Conservation (phyloP, 1,140 invertebrate genomes). For the Goniozus legneri region DNA sequence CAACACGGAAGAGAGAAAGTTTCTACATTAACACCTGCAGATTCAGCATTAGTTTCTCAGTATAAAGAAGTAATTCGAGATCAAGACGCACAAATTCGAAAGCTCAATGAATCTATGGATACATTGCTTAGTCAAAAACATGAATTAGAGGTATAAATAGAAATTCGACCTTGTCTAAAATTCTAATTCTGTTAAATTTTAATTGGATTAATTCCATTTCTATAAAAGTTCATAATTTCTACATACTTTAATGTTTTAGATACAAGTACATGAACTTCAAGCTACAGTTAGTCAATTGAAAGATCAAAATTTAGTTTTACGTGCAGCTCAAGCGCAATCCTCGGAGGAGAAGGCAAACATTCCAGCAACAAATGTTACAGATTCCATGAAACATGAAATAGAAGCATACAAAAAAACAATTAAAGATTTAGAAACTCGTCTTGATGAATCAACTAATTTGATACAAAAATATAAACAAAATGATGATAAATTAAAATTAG, state of each 20-base stretch:
- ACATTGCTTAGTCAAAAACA: slow-evolving; percentile 55
- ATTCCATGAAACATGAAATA: slow-evolving; percentile 33
- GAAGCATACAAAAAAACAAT: slow-evolving; percentile 36
- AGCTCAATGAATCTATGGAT: slow-evolving; percentile 58
- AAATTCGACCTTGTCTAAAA: too few relatives aligned
- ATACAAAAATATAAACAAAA: slow-evolving; percentile 33
- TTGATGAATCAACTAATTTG: slow-evolving; percentile 30
- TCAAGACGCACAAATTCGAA: slow-evolving; percentile 74
- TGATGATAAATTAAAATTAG: slow-evolving; percentile 32
- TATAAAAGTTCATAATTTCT: not conserved
- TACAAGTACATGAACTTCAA: slow-evolving; percentile 68
- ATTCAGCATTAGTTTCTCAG: slow-evolving; percentile 65
- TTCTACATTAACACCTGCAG: slow-evolving; percentile 43
- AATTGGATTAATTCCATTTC: too few relatives aligned
- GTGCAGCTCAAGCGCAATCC: slow-evolving; percentile 58
- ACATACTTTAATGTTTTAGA: slow-evolving; percentile 43
- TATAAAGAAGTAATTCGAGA: slow-evolving; percentile 90
- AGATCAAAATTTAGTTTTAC: slow-evolving; percentile 84
- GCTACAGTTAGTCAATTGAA: slow-evolving; percentile 72
- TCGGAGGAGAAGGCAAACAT: slow-evolving; percentile 20
- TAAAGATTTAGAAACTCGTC: slow-evolving; percentile 36
- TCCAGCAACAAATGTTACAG: slow-evolving; percentile 16
- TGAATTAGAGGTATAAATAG: slow-evolving; percentile 52
- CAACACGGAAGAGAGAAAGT: slow-evolving; percentile 39
- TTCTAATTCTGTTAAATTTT: too few relatives aligned